phyloP scores from a whole-genome alignment of 2,888 invertebrate species.

The Heliconius charithonia region DNA sequence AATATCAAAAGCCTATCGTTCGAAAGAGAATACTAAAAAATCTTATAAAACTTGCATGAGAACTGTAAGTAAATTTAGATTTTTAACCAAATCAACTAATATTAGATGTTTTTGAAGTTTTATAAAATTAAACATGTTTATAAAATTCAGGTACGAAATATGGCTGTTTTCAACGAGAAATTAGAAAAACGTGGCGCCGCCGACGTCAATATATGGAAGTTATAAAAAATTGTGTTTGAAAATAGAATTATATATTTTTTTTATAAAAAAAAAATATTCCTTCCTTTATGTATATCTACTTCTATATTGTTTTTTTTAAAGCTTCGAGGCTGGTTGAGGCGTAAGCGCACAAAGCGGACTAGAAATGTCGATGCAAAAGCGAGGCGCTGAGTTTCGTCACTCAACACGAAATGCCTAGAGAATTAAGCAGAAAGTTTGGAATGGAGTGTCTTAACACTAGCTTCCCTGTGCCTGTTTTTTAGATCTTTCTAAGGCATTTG shows the following conservation, averaged over 20 bases:
- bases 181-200: constrained; percentile 68
- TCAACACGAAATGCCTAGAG: no score
- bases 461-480: no score
- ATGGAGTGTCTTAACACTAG: no score
- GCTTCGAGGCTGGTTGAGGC: no score
- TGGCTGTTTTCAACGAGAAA: constrained; percentile 62
- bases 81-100: neutral
- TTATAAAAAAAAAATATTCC: no score
- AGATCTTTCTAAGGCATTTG: no score
- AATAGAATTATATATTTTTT: neutral
- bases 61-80: neutral
- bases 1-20: neutral
- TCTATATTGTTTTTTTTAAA: no score
- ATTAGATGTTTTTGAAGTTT: neutral
- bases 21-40: constrained; percentile 1
- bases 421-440: no score
- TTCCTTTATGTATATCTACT: no score
- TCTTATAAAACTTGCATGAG: constrained; percentile 3
- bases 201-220: constrained; percentile 69
- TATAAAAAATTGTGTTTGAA: constrained; percentile 56
- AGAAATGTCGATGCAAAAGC: no score
- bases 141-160: constrained; percentile 63
- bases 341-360: no score
- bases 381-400: no score
- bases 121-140: constrained; percentile 33